Evolutionary conservation across 2,888 invertebrate species (phyloP).

Genomic region (Dynastes maya): DNA sequence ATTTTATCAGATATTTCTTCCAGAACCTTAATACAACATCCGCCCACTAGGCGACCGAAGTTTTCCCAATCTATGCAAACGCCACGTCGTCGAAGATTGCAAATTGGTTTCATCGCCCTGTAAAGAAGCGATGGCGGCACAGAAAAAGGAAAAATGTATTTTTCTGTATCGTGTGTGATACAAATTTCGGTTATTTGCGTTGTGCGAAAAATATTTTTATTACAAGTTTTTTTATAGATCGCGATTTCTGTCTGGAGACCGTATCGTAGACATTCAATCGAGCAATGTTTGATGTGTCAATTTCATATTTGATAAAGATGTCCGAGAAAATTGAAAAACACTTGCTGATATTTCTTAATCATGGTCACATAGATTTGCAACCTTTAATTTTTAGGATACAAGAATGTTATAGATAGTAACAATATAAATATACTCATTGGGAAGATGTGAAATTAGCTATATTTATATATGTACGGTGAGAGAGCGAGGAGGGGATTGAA

Average conservation of each 20-base stretch:
- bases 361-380: no score
- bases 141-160: conserved; percentile 3
- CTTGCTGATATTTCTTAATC: no score
- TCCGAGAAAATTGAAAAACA: no score
- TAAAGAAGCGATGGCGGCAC: conserved; percentile 1
- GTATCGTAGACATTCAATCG: no score
- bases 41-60: conserved; percentile 7
- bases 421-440: no score
- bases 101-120: conserved; percentile 34
- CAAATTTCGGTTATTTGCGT: conserved; percentile 18
- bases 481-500: no score
- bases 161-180: conserved; percentile 10
- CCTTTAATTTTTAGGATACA: no score
- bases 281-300: no score
- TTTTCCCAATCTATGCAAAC: conserved; percentile 30
- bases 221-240: neutral
- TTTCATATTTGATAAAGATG: no score
- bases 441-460: no score
- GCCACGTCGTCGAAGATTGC: conserved; percentile 12
- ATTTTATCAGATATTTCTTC: conserved; percentile 29
- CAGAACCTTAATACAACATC: conserved; percentile 17
- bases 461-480: no score
- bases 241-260: neutral
- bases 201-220: neutral
- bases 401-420: no score